Evolutionary conservation across 2,888 invertebrate species (phyloP).

Genomic region (Caenorhabditis sp.): DNA sequence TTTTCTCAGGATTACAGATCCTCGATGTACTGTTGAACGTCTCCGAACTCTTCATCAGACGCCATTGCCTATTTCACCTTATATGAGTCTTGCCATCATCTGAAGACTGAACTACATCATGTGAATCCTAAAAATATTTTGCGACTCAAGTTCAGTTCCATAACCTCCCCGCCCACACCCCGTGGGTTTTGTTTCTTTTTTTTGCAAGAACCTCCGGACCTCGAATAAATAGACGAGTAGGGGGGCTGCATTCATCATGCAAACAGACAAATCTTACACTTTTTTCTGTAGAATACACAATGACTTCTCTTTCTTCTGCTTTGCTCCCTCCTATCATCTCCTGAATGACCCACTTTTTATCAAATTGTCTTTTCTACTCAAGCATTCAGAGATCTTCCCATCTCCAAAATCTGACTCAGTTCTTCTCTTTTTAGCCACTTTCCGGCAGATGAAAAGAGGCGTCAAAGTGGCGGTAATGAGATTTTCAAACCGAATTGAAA

Average conservation of each 20-base stretch:
- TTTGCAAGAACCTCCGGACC: conserved; percentile 25
- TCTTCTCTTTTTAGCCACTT: conserved; percentile 7
- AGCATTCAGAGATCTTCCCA: conserved; percentile 36
- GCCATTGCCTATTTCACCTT: no score
- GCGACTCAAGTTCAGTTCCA: conserved; percentile 32
- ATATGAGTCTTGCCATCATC: not conserved
- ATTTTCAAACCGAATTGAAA: conserved; percentile 31
- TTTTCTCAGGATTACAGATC: no score
- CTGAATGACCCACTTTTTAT: conserved; percentile 50
- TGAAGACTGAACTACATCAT: conserved; percentile 6
- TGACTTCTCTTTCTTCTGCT: not conserved
- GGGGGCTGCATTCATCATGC: conserved; percentile 20
- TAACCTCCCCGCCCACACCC: conserved; percentile 33
- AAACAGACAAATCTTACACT: conserved; percentile 20
- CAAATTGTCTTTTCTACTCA: conserved; percentile 32
- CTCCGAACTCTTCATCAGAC: no score
- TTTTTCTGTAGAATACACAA: conserved; percentile 33
- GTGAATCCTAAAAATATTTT: not conserved
- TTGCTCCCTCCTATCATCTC: not conserved
- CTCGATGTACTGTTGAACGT: no score
- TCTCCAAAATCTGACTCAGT: conserved; percentile 39
- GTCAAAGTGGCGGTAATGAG: conserved; percentile 48
- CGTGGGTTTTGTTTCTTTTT: conserved; percentile 41
- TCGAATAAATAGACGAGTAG: conserved; percentile 25
- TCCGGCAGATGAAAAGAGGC: conserved; percentile 32